Conservation (phyloP, 2,113 vertebrate species). For the Casuarius casuarius region DNA sequence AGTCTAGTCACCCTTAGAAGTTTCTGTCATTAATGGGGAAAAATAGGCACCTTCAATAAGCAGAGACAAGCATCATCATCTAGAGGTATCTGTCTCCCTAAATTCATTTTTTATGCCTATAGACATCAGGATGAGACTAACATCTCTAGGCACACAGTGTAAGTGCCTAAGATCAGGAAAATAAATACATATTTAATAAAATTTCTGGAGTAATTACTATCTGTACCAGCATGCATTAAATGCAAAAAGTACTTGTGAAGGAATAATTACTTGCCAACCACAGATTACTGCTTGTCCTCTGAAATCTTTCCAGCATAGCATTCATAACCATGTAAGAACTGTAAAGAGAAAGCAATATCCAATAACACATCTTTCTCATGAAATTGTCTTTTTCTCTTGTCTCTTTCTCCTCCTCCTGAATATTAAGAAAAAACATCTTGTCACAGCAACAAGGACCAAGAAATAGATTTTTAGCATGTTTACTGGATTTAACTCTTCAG, state of each 20-base stretch:
- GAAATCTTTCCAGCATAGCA: slow-evolving; percentile 46
- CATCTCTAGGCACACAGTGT: neutral
- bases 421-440: neutral
- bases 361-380: neutral
- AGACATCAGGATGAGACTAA: neutral
- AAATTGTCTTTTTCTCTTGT: neutral
- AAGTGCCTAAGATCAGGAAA: neutral
- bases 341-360: neutral
- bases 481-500: neutral
- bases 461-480: neutral
- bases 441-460: neutral
- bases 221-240: neutral
- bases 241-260: neutral
- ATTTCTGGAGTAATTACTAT: neutral
- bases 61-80: neutral
- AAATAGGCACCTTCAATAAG: neutral
- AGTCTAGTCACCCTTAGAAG: neutral
- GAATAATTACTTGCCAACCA: neutral
- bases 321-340: neutral
- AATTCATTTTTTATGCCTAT: neutral
- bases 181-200: neutral
- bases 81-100: neutral
- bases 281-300: slow-evolving; percentile 30
- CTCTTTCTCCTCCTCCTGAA: neutral
- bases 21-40: neutral